These are phyloP conservation scores for Antitype chi DNA, from an alignment of 2,888 invertebrate genomes.

Conservation along the genomic window DNA sequence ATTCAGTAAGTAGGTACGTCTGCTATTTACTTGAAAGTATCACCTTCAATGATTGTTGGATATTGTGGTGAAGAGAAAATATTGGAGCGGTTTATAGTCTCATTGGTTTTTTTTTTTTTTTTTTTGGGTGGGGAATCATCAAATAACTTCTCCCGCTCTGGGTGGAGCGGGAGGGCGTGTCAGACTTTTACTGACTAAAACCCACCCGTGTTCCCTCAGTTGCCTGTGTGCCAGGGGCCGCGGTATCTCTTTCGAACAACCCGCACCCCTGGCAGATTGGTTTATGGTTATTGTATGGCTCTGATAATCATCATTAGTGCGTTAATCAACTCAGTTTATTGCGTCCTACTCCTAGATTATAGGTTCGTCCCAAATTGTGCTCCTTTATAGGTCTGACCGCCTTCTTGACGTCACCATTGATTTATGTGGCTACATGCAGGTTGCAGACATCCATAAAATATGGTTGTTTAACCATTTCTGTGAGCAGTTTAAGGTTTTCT, in stretches of 20 bases:
- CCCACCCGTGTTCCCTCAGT: too few relatives aligned
- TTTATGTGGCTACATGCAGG: background rate
- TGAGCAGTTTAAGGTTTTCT: background rate
- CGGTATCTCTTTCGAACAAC: too few relatives aligned
- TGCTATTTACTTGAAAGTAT: constrained; percentile 38
- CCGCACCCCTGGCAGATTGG: too few relatives aligned
- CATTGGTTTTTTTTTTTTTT: too few relatives aligned
- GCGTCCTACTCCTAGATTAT: background rate
- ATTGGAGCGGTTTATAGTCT: constrained; percentile 15
- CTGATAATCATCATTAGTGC: background rate
- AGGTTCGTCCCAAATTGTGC: background rate
- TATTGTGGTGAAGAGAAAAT: constrained; percentile 30
- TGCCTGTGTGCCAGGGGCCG: too few relatives aligned
- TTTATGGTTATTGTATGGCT: background rate
- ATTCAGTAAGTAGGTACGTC: background rate
- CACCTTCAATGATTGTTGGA: constrained; percentile 29
- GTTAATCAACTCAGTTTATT: constrained; percentile 1
- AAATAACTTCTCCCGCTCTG: too few relatives aligned
- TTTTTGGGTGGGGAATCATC: too few relatives aligned
- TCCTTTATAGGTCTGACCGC: background rate
- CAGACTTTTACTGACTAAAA: too few relatives aligned
- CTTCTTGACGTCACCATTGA: background rate
- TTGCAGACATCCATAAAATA: background rate
- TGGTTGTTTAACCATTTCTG: background rate
- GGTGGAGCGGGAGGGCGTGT: too few relatives aligned